phyloP scores from a whole-genome alignment of 2,113 vertebrate genomes.

The Cacatua alba region DNA sequence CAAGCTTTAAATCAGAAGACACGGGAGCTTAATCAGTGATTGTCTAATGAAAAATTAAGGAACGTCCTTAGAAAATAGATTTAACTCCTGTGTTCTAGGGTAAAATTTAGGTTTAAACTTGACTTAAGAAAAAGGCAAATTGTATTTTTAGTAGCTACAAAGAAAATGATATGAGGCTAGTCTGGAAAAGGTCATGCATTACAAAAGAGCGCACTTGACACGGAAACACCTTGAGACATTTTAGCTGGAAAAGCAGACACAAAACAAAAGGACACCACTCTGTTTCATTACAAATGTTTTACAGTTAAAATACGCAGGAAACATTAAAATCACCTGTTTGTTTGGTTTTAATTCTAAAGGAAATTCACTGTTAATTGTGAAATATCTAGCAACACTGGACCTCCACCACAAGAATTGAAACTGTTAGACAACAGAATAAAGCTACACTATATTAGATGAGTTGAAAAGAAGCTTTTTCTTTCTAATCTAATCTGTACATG shows the following conservation, averaged over 20 bases:
- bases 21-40: slow-evolving; percentile 28
- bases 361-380: not conserved
- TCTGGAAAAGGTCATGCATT: not conserved
- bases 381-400: not conserved
- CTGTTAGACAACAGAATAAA: not conserved
- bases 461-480: not conserved
- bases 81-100: not conserved
- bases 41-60: slow-evolving; percentile 36
- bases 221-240: not conserved
- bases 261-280: not conserved
- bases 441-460: not conserved
- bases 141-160: not conserved
- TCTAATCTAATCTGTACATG: not conserved
- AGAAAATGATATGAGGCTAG: not conserved
- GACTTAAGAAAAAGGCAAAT: not conserved
- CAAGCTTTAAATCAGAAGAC: slow-evolving; percentile 30
- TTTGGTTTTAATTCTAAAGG: not conserved
- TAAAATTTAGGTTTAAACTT: not conserved
- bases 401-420: rapidly evolving
- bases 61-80: not conserved
- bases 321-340: not conserved
- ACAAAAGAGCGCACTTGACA: not conserved
- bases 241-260: not conserved
- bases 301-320: not conserved
- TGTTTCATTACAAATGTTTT: not conserved